Evolutionary conservation across 1,140 invertebrate species (phyloP).

Genomic region (Nymphalis io): DNA sequence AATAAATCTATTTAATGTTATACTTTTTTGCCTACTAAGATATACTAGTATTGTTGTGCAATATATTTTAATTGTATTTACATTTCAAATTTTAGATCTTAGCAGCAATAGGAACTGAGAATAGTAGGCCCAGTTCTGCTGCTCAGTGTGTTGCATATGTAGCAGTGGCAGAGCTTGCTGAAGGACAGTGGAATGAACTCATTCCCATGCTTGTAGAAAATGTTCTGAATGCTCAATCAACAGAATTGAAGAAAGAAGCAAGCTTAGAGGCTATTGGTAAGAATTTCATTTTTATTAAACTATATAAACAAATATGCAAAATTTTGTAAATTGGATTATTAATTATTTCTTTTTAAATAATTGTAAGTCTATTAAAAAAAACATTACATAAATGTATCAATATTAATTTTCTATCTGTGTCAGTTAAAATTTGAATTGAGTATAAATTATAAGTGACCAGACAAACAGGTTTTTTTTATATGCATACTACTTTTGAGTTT

Average conservation of each 20-base stretch:
- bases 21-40: not conserved
- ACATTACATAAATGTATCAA: not conserved
- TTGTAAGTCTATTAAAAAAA: no score
- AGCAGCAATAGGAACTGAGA: constrained; percentile 96
- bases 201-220: constrained; percentile 94
- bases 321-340: no score
- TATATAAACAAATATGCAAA: not conserved
- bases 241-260: constrained; percentile 97
- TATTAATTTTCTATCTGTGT: not conserved
- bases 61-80: not conserved
- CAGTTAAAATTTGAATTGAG: not conserved
- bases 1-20: constrained; percentile 20
- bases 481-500: no score
- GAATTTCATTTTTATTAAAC: constrained; percentile 39
- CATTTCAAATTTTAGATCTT: constrained; percentile 86
- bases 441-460: no score
- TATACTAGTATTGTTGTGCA: no score
- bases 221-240: constrained; percentile 92
- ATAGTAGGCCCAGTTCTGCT: constrained; percentile 95
- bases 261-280: constrained; percentile 98
- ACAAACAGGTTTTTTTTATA: no score
- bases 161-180: constrained; percentile 96
- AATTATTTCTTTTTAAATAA: no score
- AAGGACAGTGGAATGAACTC: constrained; percentile 91
- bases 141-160: constrained; percentile 99